phyloP scores from a whole-genome alignment of 2,113 vertebrate genomes.

The Girardinichthys multiradiatus region DNA sequence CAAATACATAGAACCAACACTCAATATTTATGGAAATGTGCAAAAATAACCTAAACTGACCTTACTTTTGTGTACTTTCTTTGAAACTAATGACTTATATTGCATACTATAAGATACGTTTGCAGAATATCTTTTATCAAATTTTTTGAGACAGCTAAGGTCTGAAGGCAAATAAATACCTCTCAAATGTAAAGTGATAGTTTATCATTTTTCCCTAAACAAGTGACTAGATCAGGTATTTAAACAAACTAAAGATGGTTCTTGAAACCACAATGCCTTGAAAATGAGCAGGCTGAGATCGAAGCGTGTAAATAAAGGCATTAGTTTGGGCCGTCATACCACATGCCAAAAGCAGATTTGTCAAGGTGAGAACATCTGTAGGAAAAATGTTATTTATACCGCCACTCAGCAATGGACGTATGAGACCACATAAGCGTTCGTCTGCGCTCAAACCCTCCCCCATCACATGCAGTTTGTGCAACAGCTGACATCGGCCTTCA shows the following conservation, averaged over 20 bases:
- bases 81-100: too few relatives aligned
- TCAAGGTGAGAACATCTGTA: constrained; percentile 78
- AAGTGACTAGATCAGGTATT: not conserved
- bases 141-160: not conserved
- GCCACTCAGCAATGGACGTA: constrained; percentile 53
- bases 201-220: not conserved
- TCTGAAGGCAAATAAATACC: too few relatives aligned
- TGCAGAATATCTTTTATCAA: not conserved
- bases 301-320: constrained; percentile 50
- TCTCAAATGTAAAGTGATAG: not conserved
- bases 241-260: not conserved
- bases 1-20: not conserved
- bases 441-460: constrained; percentile 52
- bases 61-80: not conserved
- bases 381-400: constrained; percentile 78
- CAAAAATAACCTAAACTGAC: not conserved
- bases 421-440: constrained; percentile 52
- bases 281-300: constrained; percentile 13
- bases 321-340: constrained; percentile 40
- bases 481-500: constrained; percentile 75
- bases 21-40: not conserved
- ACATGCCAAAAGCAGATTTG: constrained; percentile 65
- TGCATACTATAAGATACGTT: not conserved
- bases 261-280: constrained; percentile 13
- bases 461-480: constrained; percentile 64